Evolutionary conservation across 2,888 invertebrate genomes (phyloP).

Genomic region (Aradus depressus): DNA sequence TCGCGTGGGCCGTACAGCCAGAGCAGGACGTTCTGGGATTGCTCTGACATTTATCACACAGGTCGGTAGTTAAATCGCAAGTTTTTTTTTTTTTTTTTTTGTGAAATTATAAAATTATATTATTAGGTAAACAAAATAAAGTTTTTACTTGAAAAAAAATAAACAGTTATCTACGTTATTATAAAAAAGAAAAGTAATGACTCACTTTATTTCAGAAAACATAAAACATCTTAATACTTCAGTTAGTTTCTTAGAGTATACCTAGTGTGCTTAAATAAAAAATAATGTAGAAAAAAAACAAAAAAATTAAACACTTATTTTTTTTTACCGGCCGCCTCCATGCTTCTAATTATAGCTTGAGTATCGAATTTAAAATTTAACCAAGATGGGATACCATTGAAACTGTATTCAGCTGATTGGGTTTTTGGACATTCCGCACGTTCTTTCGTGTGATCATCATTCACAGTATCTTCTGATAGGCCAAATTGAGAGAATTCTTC

Average conservation of each 20-base stretch:
- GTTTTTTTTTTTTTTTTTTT: not conserved
- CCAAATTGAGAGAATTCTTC: not conserved
- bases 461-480: not conserved
- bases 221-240: too few relatives aligned
- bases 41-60: constrained; percentile 95
- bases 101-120: not conserved
- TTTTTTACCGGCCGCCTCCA: constrained; percentile 10
- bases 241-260: too few relatives aligned
- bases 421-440: not conserved
- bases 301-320: too few relatives aligned
- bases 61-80: constrained; percentile 38
- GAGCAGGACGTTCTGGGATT: constrained; percentile 89
- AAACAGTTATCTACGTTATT: not conserved
- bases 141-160: too few relatives aligned
- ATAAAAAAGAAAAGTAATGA: too few relatives aligned
- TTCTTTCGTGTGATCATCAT: not conserved
- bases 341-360: constrained; percentile 42
- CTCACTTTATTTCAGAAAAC: too few relatives aligned
- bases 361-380: constrained; percentile 53
- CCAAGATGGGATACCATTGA: constrained; percentile 39
- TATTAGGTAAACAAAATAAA: not conserved
- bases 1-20: constrained; percentile 89
- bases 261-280: too few relatives aligned
- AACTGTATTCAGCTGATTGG: constrained; percentile 7
- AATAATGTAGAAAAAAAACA: too few relatives aligned